These are phyloP conservation scores for Agrotis segetum DNA, from an alignment of 2,888 invertebrate species.

Conservation along the genomic window DNA sequence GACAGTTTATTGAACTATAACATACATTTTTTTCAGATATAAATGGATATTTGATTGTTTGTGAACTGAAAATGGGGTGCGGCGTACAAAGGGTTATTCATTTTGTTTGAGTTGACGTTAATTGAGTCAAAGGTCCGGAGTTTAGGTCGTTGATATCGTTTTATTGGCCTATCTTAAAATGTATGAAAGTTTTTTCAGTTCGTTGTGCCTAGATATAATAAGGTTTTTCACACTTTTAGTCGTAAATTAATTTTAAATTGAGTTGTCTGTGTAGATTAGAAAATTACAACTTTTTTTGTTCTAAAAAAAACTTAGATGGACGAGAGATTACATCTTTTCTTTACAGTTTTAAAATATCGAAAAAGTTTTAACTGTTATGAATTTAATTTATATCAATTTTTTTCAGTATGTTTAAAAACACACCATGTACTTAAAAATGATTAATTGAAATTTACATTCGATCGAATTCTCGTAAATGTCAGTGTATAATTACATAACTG, in stretches of 20 bases:
- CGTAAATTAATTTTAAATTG: background rate
- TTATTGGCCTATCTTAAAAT: background rate
- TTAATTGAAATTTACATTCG: too few species aligned
- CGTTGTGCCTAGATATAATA: background rate
- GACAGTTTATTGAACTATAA: too few species aligned
- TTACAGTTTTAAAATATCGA: too few species aligned
- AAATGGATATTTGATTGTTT: too few species aligned
- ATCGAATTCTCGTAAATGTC: background rate
- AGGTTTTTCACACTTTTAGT: background rate
- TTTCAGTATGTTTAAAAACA: too few species aligned
- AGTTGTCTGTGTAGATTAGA: background rate
- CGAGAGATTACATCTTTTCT: too few species aligned
- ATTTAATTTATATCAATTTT: too few species aligned
- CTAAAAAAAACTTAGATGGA: too few species aligned
- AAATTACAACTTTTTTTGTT: background rate
- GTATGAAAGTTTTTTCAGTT: background rate
- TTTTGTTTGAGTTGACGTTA: constrained; percentile 52
- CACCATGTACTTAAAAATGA: too few species aligned
- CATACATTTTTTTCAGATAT: too few species aligned
- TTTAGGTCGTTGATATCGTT: constrained; percentile 21
- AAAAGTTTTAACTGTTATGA: too few species aligned
- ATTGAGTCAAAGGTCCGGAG: constrained; percentile 29
- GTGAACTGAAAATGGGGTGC: constrained; percentile 45
- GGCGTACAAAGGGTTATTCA: constrained; percentile 39
- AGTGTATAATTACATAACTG: too few species aligned